phyloP scores from a whole-genome alignment of 2,888 invertebrate genomes.

The Hypomecis punctinalis region DNA sequence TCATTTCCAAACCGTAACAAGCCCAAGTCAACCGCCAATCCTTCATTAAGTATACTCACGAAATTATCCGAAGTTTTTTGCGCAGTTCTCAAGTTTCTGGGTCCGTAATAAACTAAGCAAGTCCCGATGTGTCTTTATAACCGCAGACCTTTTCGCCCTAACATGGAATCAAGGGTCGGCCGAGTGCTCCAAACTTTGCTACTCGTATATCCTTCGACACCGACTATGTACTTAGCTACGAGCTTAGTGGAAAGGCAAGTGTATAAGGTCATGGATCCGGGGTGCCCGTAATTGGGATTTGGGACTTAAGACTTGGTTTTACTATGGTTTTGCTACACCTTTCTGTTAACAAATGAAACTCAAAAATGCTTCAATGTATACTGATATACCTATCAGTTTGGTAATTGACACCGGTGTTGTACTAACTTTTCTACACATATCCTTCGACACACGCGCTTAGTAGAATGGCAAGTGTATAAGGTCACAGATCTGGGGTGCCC shows the following conservation, averaged over 20 bases:
- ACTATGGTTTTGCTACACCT: neutral
- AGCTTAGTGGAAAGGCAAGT: neutral
- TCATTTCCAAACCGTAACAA: neutral
- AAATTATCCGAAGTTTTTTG: conserved; percentile 28
- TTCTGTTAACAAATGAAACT: no score
- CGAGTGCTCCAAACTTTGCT: conserved; percentile 30
- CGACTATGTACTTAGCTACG: conserved; percentile 9
- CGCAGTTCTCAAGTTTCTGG: conserved; percentile 23
- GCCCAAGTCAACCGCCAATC: neutral
- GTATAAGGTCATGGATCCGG: conserved; percentile 10
- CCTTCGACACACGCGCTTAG: conserved; percentile 16
- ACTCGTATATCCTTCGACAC: conserved; percentile 31
- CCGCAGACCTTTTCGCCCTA: conserved; percentile 28
- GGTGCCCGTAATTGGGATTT: conserved; percentile 1
- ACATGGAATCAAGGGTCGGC: conserved; percentile 31
- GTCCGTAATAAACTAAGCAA: conserved; percentile 31
- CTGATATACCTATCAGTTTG: no score
- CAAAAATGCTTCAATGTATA: no score
- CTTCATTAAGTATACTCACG: conserved; percentile 12
- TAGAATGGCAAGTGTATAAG: neutral
- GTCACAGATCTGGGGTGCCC: conserved; percentile 7
- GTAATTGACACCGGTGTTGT: no score
- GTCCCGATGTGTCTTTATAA: conserved; percentile 34
- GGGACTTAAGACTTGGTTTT: neutral
- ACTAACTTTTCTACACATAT: conserved; percentile 32